A percentile compares a stretch with the other conserved stretches of the same genome.
These are phyloP conservation scores for Sarcophaga subvicina DNA, from an alignment of 2,888 invertebrate species.

Conservation along the genomic window DNA sequence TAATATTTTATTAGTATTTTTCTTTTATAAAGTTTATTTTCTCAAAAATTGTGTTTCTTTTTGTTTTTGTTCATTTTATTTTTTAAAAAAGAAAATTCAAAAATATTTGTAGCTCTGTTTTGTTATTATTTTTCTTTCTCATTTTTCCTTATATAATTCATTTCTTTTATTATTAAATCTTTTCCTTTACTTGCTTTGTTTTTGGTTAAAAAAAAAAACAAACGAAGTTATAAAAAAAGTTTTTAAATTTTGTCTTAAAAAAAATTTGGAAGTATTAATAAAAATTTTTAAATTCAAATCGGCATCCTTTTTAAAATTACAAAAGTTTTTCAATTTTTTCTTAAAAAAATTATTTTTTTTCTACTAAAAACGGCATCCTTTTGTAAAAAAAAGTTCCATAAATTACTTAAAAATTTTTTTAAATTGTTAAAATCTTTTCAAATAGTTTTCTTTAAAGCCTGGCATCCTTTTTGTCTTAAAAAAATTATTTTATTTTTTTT, in stretches of 20 bases:
- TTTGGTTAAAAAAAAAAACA: slow-evolving; percentile 52
- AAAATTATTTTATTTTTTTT: too few relatives aligned
- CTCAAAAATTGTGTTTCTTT: slow-evolving; percentile 53
- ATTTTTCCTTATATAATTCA: slow-evolving; percentile 6
- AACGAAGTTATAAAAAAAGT: not conserved
- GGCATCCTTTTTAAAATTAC: too few relatives aligned
- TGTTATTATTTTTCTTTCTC: slow-evolving; percentile 20
- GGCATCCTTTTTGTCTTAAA: too few relatives aligned
- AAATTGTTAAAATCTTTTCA: too few relatives aligned
- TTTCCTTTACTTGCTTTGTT: slow-evolving; percentile 55
- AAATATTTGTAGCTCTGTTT: slow-evolving; percentile 63
- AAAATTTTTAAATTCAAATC: too few relatives aligned
- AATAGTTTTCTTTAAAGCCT: too few relatives aligned
- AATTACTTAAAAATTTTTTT: too few relatives aligned
- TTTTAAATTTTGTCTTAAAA: slow-evolving; percentile 39
- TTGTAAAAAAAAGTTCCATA: too few relatives aligned
- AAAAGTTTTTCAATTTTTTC: too few relatives aligned
- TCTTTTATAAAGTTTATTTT: slow-evolving; percentile 59
- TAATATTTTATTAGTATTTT: slow-evolving; percentile 50
- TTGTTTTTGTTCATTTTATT: slow-evolving; percentile 43
- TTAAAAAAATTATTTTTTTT: too few relatives aligned
- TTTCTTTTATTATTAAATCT: slow-evolving; percentile 44
- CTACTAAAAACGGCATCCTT: too few relatives aligned
- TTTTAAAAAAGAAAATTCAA: slow-evolving; percentile 61
- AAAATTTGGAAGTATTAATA: slow-evolving; percentile 10